These are phyloP conservation scores for Luidia sarsii DNA, from an alignment of 53 echinoderm and acorn worm genomes.

Conservation along the genomic window DNA sequence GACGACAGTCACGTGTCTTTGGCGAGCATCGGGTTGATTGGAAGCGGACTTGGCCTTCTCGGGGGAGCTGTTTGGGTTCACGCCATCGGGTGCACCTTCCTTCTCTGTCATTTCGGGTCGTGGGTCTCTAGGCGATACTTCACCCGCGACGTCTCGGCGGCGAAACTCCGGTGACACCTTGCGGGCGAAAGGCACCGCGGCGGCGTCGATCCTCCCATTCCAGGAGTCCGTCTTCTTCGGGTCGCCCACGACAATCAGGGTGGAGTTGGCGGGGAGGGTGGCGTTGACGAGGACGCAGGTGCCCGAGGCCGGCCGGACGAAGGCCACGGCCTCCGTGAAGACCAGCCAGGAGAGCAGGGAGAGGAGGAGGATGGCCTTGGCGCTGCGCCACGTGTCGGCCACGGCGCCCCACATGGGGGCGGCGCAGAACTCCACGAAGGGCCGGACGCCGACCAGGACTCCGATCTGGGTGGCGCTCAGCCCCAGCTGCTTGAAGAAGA, in stretches of 20 bases:
- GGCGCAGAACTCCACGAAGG: conserved; percentile 96
- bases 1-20: conserved; percentile 9
- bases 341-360: conserved; percentile 91
- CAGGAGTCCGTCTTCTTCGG: background rate
- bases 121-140: too few species aligned
- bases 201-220: background rate
- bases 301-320: conserved; percentile 68
- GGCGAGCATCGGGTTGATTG: background rate
- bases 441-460: conserved; percentile 84
- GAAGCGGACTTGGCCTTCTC: background rate
- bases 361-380: conserved; percentile 80
- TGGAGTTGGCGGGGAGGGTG: conserved; percentile 9
- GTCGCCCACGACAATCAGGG: background rate
- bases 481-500: conserved; percentile 95
- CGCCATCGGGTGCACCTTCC: too few species aligned
- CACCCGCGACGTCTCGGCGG: too few species aligned
- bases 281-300: conserved; percentile 60
- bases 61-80: background rate
- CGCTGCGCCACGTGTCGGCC: conserved; percentile 93
- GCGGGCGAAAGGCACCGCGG: background rate
- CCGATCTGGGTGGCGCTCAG: conserved; percentile 83
- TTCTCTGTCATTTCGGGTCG: background rate
- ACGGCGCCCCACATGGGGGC: conserved; percentile 96
- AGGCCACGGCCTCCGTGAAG: conserved; percentile 93
- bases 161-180: background rate